phyloP scores from a whole-genome alignment of 2,113 vertebrate genomes.

The Chaetorhynchus papuensis region DNA sequence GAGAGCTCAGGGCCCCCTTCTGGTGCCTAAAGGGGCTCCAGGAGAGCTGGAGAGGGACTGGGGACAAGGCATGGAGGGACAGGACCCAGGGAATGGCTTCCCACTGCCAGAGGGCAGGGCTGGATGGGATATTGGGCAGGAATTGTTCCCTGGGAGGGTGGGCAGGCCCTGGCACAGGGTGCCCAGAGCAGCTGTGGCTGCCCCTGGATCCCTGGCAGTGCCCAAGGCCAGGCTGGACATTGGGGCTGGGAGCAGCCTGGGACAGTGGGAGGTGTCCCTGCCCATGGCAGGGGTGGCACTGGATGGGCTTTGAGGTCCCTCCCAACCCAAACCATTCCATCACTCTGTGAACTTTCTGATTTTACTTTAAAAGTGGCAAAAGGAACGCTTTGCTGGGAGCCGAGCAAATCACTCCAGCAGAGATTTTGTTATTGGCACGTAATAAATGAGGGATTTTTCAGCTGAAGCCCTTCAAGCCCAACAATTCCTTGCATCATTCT shows the following conservation, averaged over 20 bases:
- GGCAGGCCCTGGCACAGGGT: rapidly evolving
- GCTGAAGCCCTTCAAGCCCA: not conserved
- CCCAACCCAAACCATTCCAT: not conserved
- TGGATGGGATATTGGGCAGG: not conserved
- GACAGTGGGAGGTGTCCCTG: not conserved
- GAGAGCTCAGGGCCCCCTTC: not conserved
- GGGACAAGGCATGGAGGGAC: not conserved
- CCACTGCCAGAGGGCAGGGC: not conserved
- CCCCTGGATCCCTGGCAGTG: not conserved
- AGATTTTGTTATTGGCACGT: rapidly evolving
- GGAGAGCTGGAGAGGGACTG: not conserved
- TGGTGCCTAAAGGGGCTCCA: not conserved
- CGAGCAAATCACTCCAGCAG: not conserved
- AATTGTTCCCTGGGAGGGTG: not conserved
- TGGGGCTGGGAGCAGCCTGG: not conserved
- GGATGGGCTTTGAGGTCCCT: rapidly evolving
- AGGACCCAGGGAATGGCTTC: not conserved
- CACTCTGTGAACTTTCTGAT: not conserved
- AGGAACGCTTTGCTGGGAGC: rapidly evolving
- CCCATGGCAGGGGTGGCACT: too few relatives aligned
- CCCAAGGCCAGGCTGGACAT: not conserved
- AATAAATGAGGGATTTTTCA: not conserved
- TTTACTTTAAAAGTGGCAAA: not conserved
- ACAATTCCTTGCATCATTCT: not conserved
- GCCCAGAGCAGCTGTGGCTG: not conserved